These are phyloP conservation scores for Montifringilla adamsi DNA, from an alignment of 2,113 vertebrate genomes.

Conservation along the genomic window DNA sequence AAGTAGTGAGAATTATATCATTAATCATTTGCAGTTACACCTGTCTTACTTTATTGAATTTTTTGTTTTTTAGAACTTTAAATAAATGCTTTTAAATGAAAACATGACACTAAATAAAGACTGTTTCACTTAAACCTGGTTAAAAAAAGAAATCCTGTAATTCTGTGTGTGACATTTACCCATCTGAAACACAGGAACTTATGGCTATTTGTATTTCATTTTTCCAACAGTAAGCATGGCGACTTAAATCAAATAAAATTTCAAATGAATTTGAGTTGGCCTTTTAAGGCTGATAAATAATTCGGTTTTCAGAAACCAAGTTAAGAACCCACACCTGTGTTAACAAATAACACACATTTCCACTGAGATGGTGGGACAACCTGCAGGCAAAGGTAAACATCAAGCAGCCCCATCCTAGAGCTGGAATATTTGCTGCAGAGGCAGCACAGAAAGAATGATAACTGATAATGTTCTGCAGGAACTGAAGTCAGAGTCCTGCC, in stretches of 20 bases:
- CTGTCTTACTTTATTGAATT: slow-evolving; percentile 62
- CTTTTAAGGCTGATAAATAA: slow-evolving; percentile 16
- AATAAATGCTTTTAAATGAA: slow-evolving; percentile 74
- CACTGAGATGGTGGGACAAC: neutral
- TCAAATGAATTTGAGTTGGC: neutral
- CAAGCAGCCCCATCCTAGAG: neutral
- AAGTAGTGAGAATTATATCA: slow-evolving; percentile 70
- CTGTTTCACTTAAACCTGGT: slow-evolving; percentile 39
- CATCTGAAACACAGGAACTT: slow-evolving; percentile 1
- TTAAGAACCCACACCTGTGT: neutral
- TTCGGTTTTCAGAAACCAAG: neutral
- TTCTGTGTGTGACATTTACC: neutral
- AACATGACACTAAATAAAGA: slow-evolving; percentile 67
- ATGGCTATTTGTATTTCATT: neutral
- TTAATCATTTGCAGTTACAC: slow-evolving; percentile 72
- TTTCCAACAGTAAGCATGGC: neutral
- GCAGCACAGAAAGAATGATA: neutral
- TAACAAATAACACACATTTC: neutral
- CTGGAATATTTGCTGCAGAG: neutral
- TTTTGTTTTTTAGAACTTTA: slow-evolving; percentile 73
- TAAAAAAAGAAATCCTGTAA: neutral
- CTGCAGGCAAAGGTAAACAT: neutral
- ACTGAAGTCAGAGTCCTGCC: neutral
- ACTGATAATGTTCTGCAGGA: neutral
- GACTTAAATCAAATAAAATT: slow-evolving; percentile 16